Percentiles rank a stretch among this genome's conserved stretches.
Evolutionary conservation across 2,888 invertebrate genomes (phyloP).

Genomic region (Seira sanloemensis): DNA sequence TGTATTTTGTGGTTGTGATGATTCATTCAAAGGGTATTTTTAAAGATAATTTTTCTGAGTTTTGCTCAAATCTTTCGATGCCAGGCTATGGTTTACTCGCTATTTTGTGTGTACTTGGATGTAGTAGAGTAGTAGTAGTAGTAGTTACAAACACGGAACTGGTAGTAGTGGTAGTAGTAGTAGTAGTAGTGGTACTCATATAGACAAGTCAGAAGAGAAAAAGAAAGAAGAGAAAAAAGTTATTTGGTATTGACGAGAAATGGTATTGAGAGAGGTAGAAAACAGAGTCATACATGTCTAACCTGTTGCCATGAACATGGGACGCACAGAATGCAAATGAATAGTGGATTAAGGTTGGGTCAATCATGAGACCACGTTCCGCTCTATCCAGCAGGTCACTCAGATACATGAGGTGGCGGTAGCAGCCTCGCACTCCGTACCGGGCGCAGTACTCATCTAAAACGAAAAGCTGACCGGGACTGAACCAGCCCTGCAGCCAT

Average conservation of each 20-base stretch:
- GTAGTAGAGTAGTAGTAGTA: slow-evolving; percentile 56
- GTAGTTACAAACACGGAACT: slow-evolving; percentile 51
- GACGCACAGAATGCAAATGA: slow-evolving; percentile 99
- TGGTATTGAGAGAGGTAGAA: slow-evolving; percentile 70
- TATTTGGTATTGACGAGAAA: slow-evolving; percentile 62
- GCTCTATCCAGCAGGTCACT: slow-evolving; percentile 96
- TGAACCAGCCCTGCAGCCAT: slow-evolving; percentile 94
- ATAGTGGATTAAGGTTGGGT: slow-evolving; percentile 98
- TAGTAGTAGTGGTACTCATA: slow-evolving; percentile 52
- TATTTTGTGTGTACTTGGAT: slow-evolving; percentile 66
- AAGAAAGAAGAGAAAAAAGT: slow-evolving; percentile 57
- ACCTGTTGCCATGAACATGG: slow-evolving; percentile 99
- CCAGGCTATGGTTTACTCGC: slow-evolving; percentile 48
- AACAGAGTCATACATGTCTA: slow-evolving; percentile 75
- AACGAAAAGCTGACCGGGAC: slow-evolving; percentile 98
- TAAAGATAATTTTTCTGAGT: slow-evolving; percentile 9
- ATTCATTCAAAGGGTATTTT: slow-evolving; percentile 29
- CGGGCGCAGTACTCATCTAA: slow-evolving; percentile 98
- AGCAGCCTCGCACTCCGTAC: slow-evolving; percentile 98
- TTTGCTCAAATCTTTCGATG: slow-evolving; percentile 47
- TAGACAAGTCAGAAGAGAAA: slow-evolving; percentile 58
- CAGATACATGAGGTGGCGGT: slow-evolving; percentile 96
- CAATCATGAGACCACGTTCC: slow-evolving; percentile 95
- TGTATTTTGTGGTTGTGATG: slow-evolving; percentile 54
- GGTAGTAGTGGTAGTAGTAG: slow-evolving; percentile 44